phyloP scores from a whole-genome alignment of 2,797 vertebrate species.

The Malurus splendens region DNA sequence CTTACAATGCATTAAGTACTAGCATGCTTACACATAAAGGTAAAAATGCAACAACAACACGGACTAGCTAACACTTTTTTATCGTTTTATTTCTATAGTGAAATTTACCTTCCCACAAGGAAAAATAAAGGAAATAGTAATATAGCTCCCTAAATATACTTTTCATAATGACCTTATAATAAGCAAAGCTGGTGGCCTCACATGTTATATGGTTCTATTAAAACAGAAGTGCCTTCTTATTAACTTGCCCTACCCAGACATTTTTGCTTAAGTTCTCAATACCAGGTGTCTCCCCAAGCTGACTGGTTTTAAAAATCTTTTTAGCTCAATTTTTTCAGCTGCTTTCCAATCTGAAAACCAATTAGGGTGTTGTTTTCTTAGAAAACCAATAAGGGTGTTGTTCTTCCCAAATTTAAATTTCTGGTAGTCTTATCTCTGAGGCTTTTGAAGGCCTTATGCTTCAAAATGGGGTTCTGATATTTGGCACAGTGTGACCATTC shows the following conservation, averaged over 20 bases:
- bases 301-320: neutral
- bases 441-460: neutral
- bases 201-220: slow-evolving; percentile 24
- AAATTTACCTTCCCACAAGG: slow-evolving; percentile 59
- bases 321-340: neutral
- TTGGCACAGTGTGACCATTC: neutral
- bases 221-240: slow-evolving; percentile 6
- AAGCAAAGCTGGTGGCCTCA: slow-evolving; percentile 44
- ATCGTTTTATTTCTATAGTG: slow-evolving; percentile 63
- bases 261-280: neutral
- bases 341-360: neutral
- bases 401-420: neutral
- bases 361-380: neutral
- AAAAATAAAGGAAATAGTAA: slow-evolving; percentile 64
- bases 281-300: neutral
- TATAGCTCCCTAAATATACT: slow-evolving; percentile 61
- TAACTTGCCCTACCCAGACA: neutral
- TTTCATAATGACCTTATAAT: slow-evolving; percentile 61
- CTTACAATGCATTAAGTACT: slow-evolving; percentile 52
- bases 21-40: slow-evolving; percentile 53
- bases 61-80: slow-evolving; percentile 49
- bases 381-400: neutral
- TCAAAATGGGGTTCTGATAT: neutral
- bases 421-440: neutral
- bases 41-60: slow-evolving; percentile 60